Evolutionary conservation across 2,113 vertebrate genomes (phyloP), one percentile per base, ranked within the genome.

Genomic region (Sebastes fasciatus): DNA sequence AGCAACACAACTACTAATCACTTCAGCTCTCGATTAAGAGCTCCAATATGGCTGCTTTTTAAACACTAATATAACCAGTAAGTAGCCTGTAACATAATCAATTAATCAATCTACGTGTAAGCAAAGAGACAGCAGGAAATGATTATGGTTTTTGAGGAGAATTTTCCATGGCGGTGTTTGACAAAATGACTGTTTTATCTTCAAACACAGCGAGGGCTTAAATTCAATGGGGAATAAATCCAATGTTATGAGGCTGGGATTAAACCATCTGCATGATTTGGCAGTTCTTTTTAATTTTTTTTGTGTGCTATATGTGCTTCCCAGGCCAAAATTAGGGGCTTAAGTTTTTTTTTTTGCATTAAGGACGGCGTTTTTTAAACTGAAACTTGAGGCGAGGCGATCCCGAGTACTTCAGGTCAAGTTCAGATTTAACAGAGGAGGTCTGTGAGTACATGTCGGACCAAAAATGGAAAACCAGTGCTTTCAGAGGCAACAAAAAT

Each of bases 181-280:
- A 83, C 77, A 87, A 57, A 85, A 82, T 64, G 74, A 80, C 46
- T 73, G 73, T 84, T 89, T 87, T 85, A 88, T 89, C 86, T 86
- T 79, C 42, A 70, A 73, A 74, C 48, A 77, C 90, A 89, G 85
- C 54, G 12, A 77, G 74, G 77, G 66, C 79, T 89, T 85, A 80
- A 52, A 85, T 83, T 85, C 77, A 86, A 58, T 57, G 46, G 49
- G 61, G 73, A 86, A 73, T 82, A 82, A 79, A 83, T 88, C 86
- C 86, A 78, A 60, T 63, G 79, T 83, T 88, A 65, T 77, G 71
- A 82, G 40, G 77, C 82, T 70, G 68, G 78, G 88, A 88, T 90
- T 89, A 87, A 88, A 85, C 91, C 89, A 88, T 90, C 88, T 87
- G 89, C 77, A 67, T 65, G 68, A 87, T 88, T 90, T 90, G 88